Percentiles rank a stretch among this genome's conserved stretches.
These are phyloP conservation scores for Gastrophryne carolinensis DNA, from an alignment of 2,797 vertebrate genomes.

Conservation along the genomic window DNA sequence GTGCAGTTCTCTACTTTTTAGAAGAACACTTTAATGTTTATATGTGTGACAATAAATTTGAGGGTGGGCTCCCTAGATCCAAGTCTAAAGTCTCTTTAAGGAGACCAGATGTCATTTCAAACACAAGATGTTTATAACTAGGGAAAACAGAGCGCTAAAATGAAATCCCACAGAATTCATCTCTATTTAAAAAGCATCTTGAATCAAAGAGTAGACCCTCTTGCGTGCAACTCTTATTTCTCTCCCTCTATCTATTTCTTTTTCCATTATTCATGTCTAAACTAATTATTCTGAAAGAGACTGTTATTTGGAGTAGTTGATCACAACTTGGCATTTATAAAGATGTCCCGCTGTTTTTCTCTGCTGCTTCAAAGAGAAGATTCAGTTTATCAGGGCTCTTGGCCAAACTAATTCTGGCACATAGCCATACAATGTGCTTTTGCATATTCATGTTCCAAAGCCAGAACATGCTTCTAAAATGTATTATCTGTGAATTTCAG, in stretches of 20 bases:
- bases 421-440: conserved; percentile 29
- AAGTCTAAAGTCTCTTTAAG: conserved; percentile 21
- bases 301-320: conserved; percentile 37
- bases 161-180: conserved; percentile 27
- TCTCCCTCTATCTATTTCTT: conserved; percentile 29
- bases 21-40: conserved; percentile 41
- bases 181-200: conserved; percentile 28
- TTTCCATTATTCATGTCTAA: conserved; percentile 39
- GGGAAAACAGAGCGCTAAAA: conserved; percentile 34
- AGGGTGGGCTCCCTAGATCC: conserved; percentile 11
- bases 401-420: conserved; percentile 39
- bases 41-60: conserved; percentile 11
- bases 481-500: conserved; percentile 18
- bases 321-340: conserved; percentile 45
- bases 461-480: conserved; percentile 18
- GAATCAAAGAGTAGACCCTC: conserved; percentile 36
- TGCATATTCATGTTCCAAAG: conserved; percentile 36
- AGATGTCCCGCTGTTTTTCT: conserved; percentile 53
- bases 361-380: conserved; percentile 52
- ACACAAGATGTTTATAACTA: conserved; percentile 40
- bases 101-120: conserved; percentile 36
- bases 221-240: conserved; percentile 25
- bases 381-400: conserved; percentile 49
- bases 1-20: not conserved
- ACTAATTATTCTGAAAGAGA: conserved; percentile 40